Conservation (phyloP, 2,888 invertebrate species). For the Stegophylla sp. region DNA sequence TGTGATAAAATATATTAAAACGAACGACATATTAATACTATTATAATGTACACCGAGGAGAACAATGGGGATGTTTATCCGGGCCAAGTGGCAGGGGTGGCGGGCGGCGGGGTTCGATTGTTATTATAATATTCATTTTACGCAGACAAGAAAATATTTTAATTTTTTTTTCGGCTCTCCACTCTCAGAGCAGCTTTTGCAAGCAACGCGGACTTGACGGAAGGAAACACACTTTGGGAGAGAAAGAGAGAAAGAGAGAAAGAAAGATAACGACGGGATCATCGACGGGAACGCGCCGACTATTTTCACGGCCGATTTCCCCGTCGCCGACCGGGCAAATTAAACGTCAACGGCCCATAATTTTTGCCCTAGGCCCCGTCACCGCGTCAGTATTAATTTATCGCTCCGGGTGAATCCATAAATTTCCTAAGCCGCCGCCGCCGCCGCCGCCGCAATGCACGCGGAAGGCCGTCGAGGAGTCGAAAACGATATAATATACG, state of each 20-base stretch:
- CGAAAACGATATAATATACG: conserved; percentile 26
- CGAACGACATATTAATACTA: background rate
- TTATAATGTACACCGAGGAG: background rate
- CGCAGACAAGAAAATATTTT: background rate
- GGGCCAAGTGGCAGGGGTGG: background rate
- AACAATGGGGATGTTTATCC: background rate
- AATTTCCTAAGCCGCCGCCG: conserved; percentile 6
- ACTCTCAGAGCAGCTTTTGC: background rate
- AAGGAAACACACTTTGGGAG: background rate
- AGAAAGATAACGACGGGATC: background rate
- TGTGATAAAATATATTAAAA: background rate
- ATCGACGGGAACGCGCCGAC: background rate
- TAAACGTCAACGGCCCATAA: conserved; percentile 25
- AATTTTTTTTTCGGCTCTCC: background rate
- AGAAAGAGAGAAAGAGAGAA: background rate
- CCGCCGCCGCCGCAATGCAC: too few relatives aligned
- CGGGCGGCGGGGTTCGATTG: background rate
- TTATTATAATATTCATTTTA: background rate
- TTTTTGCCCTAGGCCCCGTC: background rate
- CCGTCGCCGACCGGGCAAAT: background rate
- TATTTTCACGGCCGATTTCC: conserved; percentile 45
- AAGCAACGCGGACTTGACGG: background rate
- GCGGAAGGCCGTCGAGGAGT: background rate
- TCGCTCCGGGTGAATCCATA: conserved; percentile 35
- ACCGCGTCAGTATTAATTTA: conserved; percentile 45